Base-by-base conservation (phyloP, 2,888 invertebrate genomes). In the Sialis fuliginosa region DNA sequence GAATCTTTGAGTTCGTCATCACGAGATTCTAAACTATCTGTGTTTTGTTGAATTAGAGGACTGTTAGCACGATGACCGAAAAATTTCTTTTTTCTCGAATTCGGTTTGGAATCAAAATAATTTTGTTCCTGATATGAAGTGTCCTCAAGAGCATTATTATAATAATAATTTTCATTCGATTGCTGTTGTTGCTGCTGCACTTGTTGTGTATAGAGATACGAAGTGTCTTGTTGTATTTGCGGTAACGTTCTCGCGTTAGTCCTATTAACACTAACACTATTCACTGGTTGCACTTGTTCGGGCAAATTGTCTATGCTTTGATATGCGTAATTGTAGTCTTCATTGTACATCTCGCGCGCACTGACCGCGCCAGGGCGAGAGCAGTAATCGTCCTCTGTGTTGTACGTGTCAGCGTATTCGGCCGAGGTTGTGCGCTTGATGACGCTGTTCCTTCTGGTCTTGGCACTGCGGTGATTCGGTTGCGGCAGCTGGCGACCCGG, bases 291-390 rank as follows among this genome's bases (percentile, higher is more conserved):
- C 42, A 49, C 50, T 47, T 59, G 57, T 30, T 52, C 54, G 47
- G 69, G 69, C 54, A 76, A 62, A 62, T 76, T 79, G 62, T 79
- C 79, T 56, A 72, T 74, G 64, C 78, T 79, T 56, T 73, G 72
- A 67, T 80, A 80, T 62, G 78, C 77, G 62, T 77, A 76, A 62
- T 78, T 80, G 60, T 79, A 79, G 63, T 80, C 75, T 60, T 80
- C 77, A 62, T 77, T 78, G 62, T 77, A 79, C 49, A 58, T 60
- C 46, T 64, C 62, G 40, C 58, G 56, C 39, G 64, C 65, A 52
- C 65, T 65, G 44, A 61, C 54, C 6, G 64, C 62, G 44, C 63
- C 66, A 22, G 60, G 55, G 48, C 64, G 55, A 44, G 58, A 55
- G 51, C 65, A 67, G 53, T 60, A 62, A 51, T 61, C 61, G 53